Percentiles rank a stretch among this genome's conserved stretches.
phyloP scores from a whole-genome alignment of 2,113 vertebrate species.

The Charadrius vociferus region DNA sequence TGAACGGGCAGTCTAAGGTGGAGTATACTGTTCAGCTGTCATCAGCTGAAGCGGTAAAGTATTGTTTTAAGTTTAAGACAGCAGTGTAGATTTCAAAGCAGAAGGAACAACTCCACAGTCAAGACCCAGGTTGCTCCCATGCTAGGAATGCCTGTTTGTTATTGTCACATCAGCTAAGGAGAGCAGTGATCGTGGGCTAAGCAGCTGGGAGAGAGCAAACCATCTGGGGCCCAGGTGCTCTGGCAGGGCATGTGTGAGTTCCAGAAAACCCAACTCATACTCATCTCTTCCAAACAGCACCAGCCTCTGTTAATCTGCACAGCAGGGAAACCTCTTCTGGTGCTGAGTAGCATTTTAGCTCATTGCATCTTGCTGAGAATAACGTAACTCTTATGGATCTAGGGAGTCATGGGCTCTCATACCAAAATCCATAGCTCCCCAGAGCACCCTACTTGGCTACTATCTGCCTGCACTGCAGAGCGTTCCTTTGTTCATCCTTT shows the following conservation, averaged over 20 bases:
- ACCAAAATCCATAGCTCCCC: background rate
- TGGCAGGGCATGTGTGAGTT: background rate
- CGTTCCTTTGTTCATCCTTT: background rate
- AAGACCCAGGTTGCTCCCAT: background rate
- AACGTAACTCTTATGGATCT: background rate
- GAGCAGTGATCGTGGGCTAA: background rate
- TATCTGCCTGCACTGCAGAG: background rate
- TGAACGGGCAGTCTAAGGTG: background rate
- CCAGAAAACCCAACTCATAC: background rate
- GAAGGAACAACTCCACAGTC: background rate
- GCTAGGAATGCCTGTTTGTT: background rate
- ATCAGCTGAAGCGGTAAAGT: background rate
- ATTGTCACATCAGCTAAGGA: background rate
- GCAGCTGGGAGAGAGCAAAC: background rate
- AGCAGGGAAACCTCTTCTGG: background rate
- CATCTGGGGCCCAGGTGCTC: background rate
- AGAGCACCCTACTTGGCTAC: background rate
- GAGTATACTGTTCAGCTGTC: background rate
- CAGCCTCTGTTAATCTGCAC: background rate
- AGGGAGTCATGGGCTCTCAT: background rate
- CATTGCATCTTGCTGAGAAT: background rate
- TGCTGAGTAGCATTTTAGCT: background rate
- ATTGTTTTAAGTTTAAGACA: background rate
- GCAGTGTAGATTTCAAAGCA: background rate
- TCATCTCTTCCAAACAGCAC: background rate